Evolutionary conservation across 1,140 invertebrate species (phyloP).

Genomic region (Formica exsecta): DNA sequence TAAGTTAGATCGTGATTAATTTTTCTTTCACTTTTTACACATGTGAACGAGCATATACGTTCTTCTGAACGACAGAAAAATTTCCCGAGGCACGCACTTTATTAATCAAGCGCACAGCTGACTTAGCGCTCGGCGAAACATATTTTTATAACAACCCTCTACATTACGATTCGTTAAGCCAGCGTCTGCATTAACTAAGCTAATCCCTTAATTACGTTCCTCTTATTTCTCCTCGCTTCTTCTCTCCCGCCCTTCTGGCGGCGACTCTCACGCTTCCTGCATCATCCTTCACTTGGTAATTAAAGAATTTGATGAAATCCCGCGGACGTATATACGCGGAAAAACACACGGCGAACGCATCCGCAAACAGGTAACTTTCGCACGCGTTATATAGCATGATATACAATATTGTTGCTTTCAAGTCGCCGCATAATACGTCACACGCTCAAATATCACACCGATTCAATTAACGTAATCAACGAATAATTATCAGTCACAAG

Average conservation of each 20-base stretch:
- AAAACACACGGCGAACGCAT: constrained; percentile 19
- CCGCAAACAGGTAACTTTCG: constrained; percentile 32
- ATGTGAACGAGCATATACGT: not conserved
- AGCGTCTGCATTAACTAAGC: constrained; percentile 70
- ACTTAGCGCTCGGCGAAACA: constrained; percentile 55
- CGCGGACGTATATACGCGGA: constrained; percentile 31
- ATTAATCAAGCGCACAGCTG: constrained; percentile 55
- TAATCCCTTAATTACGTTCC: constrained; percentile 70
- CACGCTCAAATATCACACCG: constrained; percentile 42
- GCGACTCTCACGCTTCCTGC: constrained; percentile 57
- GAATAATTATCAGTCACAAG: constrained; percentile 18
- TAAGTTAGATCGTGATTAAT: not conserved
- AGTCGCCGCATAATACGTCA: constrained; percentile 34
- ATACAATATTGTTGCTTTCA: constrained; percentile 40
- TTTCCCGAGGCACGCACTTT: constrained; percentile 36
- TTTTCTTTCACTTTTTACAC: not conserved
- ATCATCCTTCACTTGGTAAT: constrained; percentile 60
- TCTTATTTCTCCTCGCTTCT: constrained; percentile 65
- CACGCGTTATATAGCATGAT: constrained; percentile 42
- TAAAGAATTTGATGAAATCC: constrained; percentile 59
- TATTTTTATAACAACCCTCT: constrained; percentile 65
- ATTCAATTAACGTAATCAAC: constrained; percentile 56
- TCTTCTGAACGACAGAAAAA: constrained; percentile 33
- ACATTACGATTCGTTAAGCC: constrained; percentile 73
- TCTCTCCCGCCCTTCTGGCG: constrained; percentile 37